phyloP scores from a whole-genome alignment of 2,888 invertebrate species.

The Myopa tessellatipennis region DNA sequence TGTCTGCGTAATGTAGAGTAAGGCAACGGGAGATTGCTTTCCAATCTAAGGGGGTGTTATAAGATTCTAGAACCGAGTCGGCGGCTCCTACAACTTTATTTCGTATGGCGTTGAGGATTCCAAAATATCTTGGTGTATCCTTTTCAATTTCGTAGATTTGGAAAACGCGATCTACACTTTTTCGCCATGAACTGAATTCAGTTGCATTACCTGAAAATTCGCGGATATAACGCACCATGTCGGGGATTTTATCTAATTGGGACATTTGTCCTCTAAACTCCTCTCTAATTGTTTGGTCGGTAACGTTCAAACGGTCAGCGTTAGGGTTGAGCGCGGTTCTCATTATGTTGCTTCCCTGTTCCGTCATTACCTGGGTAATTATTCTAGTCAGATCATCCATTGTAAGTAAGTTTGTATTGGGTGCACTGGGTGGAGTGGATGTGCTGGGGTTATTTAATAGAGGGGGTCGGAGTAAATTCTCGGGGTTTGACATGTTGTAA shows the following conservation, averaged over 20 bases:
- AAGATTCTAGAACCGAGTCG: neutral
- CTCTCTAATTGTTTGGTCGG: neutral
- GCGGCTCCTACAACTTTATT: conserved; percentile 9
- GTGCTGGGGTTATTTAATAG: neutral
- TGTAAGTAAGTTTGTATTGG: no score
- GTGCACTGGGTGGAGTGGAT: no score
- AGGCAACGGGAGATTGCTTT: neutral
- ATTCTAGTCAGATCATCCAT: no score
- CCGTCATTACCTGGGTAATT: no score
- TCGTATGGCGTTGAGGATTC: conserved; percentile 1
- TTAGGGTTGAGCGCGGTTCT: neutral
- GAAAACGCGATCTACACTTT: neutral
- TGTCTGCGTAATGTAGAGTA: conserved; percentile 42
- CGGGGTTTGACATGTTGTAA: neutral
- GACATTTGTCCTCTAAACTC: neutral
- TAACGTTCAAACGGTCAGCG: neutral
- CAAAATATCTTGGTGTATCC: conserved; percentile 3
- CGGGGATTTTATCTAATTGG: neutral
- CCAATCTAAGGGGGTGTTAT: conserved; percentile 9
- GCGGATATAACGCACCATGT: neutral
- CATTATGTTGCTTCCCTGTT: no score
- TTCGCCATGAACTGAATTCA: neutral
- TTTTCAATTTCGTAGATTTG: neutral
- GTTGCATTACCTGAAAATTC: conserved; percentile 8
- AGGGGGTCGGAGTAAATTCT: neutral